phyloP scores from a whole-genome alignment of 2,888 invertebrate genomes.

The Marasmarcha lunaedactyla region DNA sequence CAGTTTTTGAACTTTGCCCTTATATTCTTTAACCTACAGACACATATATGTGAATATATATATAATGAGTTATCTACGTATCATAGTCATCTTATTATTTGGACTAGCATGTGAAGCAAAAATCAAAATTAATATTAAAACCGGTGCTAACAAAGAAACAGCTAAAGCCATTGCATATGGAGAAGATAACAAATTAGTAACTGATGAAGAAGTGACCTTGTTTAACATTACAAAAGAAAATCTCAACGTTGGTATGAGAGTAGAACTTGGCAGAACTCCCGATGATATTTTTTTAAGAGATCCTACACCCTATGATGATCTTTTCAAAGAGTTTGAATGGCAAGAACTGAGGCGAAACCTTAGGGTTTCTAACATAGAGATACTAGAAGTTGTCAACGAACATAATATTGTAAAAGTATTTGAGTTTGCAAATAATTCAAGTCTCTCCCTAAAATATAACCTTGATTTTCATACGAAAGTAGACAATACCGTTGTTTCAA shows the following conservation, averaged over 20 bases:
- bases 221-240: conserved; percentile 39
- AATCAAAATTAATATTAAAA: conserved; percentile 29
- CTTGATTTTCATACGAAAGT: conserved; percentile 21
- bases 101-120: no score
- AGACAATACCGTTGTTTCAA: conserved; percentile 27
- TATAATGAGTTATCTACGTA: no score
- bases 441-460: conserved; percentile 19
- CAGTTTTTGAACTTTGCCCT: no score
- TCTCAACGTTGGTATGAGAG: conserved; percentile 30
- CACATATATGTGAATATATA: no score
- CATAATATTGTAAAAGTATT: conserved; percentile 20
- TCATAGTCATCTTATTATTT: no score
- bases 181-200: conserved; percentile 28
- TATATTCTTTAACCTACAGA: no score
- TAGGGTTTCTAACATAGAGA: conserved; percentile 24
- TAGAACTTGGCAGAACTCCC: conserved; percentile 37
- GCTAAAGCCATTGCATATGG: conserved; percentile 23
- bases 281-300: conserved; percentile 37
- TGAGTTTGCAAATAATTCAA: conserved; percentile 34
- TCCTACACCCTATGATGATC: conserved; percentile 35
- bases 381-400: conserved; percentile 21
- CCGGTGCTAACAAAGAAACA: conserved; percentile 21
- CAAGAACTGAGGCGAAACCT: conserved; percentile 28
- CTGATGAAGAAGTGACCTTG: conserved; percentile 28
- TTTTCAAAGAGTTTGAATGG: conserved; percentile 39